A percentile compares a stretch with the other conserved stretches of the same genome.
Conservation (phyloP, 2,888 invertebrate species). For the Drosophila pegasa region DNA sequence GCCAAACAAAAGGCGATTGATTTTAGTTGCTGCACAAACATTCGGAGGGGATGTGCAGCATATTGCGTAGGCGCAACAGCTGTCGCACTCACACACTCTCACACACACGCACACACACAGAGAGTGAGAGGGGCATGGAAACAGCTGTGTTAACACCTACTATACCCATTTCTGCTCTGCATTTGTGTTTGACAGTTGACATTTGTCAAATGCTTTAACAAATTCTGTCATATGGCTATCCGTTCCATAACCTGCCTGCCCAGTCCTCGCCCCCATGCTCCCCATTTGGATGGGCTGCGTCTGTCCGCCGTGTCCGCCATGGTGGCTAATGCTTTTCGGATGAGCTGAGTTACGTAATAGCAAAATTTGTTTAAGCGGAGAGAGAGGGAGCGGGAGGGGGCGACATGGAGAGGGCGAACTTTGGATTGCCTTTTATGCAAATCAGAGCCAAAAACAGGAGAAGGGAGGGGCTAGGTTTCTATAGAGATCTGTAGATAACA, state of each 20-base stretch:
- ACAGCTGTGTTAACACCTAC: conserved; percentile 42
- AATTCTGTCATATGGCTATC: conserved; percentile 71
- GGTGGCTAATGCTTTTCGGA: conserved; percentile 58
- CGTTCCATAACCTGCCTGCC: conserved; percentile 1
- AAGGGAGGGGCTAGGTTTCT: not conserved
- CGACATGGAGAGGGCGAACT: not conserved
- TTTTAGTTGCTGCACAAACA: conserved; percentile 42
- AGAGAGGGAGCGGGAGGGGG: not conserved
- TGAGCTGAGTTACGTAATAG: conserved; percentile 49
- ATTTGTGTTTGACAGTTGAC: conserved; percentile 78
- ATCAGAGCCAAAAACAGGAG: conserved; percentile 51
- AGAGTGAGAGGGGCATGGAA: too few species aligned
- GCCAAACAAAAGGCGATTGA: conserved; percentile 48
- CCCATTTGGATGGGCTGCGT: not conserved
- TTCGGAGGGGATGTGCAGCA: conserved; percentile 36
- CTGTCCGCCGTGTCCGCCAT: conserved; percentile 13
- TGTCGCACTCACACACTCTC: conserved; percentile 37
- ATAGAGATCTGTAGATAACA: conserved; percentile 45
- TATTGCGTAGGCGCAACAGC: conserved; percentile 64
- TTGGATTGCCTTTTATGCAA: conserved; percentile 65
- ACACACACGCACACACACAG: not conserved
- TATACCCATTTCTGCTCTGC: conserved; percentile 54
- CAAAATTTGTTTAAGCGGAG: conserved; percentile 26
- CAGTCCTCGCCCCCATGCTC: not conserved
- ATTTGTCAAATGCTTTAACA: conserved; percentile 79